phyloP scores from a whole-genome alignment of 2,113 vertebrate genomes.

The Nematolebias whitei region DNA sequence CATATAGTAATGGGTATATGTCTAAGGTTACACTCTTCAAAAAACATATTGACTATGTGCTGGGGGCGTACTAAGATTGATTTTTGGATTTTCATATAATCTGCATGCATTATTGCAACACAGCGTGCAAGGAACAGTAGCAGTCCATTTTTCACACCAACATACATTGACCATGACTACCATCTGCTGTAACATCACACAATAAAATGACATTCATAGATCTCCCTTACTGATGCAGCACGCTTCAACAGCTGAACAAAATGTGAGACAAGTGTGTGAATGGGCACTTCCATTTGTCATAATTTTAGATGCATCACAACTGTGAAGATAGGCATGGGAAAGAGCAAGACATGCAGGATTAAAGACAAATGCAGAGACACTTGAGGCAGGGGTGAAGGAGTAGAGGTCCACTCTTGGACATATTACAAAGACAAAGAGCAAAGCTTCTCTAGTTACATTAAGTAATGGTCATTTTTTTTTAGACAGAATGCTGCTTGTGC shows the following conservation, averaged over 20 bases:
- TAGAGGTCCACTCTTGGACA: background rate
- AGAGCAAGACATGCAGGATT: background rate
- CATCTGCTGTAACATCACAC: conserved; percentile 39
- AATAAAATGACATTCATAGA: conserved; percentile 62
- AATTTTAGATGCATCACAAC: conserved; percentile 36
- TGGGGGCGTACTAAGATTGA: conserved; percentile 41
- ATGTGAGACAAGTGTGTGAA: conserved; percentile 40
- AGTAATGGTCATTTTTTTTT: conserved; percentile 11
- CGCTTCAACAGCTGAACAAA: conserved; percentile 46
- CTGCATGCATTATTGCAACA: conserved; percentile 40
- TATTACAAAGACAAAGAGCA: conserved; percentile 8
- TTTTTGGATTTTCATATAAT: conserved; percentile 48
- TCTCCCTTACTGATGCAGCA: conserved; percentile 52
- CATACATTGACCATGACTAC: conserved; percentile 52
- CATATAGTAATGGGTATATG: conserved; percentile 28
- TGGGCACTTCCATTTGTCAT: conserved; percentile 55
- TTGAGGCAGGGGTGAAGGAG: conserved; percentile 1
- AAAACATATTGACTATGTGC: conserved; percentile 33
- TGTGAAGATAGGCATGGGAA: conserved; percentile 5
- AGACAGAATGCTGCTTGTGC: background rate
- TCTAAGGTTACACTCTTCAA: conserved; percentile 28
- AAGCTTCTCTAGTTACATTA: background rate
- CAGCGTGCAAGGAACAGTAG: background rate
- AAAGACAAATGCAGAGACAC: background rate
- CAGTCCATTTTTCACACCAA: conserved; percentile 55